phyloP scores from a whole-genome alignment of 30 jellyfish, hydroid and myxozoan genomes.

The Hydra vulgaris region DNA sequence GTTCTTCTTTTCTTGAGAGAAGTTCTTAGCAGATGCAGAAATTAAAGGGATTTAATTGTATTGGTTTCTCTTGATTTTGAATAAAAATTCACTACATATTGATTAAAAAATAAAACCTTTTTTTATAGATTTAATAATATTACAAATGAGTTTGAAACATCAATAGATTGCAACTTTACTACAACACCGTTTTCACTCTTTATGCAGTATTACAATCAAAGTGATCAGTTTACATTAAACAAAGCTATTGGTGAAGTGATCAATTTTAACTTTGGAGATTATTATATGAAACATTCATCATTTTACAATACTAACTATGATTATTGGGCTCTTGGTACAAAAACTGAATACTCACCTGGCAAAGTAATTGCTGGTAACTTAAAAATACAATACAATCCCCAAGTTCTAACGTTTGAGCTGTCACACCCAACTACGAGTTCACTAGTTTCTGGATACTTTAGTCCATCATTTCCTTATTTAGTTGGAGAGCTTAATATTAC shows the following conservation, averaged over 20 bases:
- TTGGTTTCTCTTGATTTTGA: no score
- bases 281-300: constrained; percentile 21
- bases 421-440: constrained; percentile 34
- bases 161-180: constrained; percentile 48
- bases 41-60: no score
- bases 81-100: background rate
- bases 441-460: background rate
- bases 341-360: constrained; percentile 33
- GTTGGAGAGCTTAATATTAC: constrained; percentile 23
- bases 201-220: constrained; percentile 48
- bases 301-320: constrained; percentile 61
- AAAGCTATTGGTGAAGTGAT: constrained; percentile 50
- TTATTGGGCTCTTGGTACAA: constrained; percentile 73
- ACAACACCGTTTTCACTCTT: constrained; percentile 32
- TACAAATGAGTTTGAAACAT: constrained; percentile 52
- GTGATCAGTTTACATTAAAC: constrained; percentile 80
- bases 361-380: constrained; percentile 3
- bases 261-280: constrained; percentile 15
- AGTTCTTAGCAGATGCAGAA: no score
- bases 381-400: constrained; percentile 36
- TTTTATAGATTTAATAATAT: constrained; percentile 50
- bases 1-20: no score
- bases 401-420: constrained; percentile 3
- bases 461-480: constrained; percentile 18
- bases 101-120: background rate